Evolutionary conservation across 2,113 vertebrate species (phyloP), one percentile per base, ranked within the genome.

Genomic region (Myanophis thanlyinensis): DNA sequence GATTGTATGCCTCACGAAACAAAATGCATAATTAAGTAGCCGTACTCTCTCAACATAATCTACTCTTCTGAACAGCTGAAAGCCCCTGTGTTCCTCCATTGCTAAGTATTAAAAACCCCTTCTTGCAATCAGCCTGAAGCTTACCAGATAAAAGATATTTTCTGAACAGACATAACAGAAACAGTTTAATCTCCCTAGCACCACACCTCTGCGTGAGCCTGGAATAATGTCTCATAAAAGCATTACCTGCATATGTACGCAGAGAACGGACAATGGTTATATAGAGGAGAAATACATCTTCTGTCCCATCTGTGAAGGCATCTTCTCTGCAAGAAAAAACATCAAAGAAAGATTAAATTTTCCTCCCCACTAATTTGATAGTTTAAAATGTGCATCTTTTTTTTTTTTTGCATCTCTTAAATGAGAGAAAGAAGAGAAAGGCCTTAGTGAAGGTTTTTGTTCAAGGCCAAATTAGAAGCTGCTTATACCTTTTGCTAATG

Each of bases 1-100:
- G 92, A 95, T 96, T 94, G 94, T 93, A 95, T 95, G 95, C 95
- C 96, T 90, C 91, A 86, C 87, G 94, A 94, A 95, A 27, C 90
- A 97, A 96, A 96, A 96, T 94, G 53, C 90, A 94, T 95, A 95
- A 96, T 25, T 95, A 94, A 96, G 93, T 92, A 94, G 93, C 89
- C 92, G 56, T 93, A 94, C 89, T 95, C 44, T 91, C 93, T 96
- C 93, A 96, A 95, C 95, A 94, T 73, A 95, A 94, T 95, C 86
- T 95, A 44, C 47, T 87, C 30, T 67, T 96, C 92, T 52, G 85
- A 94, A 84, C n/a, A 94, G 52, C 92, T 92, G 73, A 95, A 95
- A 84, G 90, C 23, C 87, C 7, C 53, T 80, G 46, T 89, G 23
- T 93, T 92, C 91, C 92, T 93, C 95, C 88, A 93, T 92, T 59